phyloP scores from a whole-genome alignment of 2,797 vertebrate genomes.

The Acipenser oxyrinchus region DNA sequence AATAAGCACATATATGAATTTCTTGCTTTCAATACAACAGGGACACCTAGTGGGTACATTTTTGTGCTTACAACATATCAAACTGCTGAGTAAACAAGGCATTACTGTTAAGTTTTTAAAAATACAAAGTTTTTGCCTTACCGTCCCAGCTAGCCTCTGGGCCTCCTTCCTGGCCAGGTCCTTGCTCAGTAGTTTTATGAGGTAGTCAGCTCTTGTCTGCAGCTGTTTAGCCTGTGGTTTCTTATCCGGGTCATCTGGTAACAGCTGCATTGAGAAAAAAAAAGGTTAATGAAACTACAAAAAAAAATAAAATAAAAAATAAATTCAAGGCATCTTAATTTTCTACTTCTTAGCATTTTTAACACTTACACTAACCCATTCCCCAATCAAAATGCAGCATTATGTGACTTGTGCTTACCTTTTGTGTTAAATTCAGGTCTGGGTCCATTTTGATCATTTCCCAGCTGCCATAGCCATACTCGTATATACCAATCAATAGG shows the following conservation, averaged over 20 bases:
- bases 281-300: not conserved
- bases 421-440: conserved; percentile 93
- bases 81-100: not conserved
- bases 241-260: conserved; percentile 96
- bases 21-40: not conserved
- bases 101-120: conserved; percentile 19
- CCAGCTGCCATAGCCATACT: conserved; percentile 98
- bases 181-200: conserved; percentile 96
- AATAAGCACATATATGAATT: not conserved
- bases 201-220: conserved; percentile 97
- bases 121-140: conserved; percentile 46
- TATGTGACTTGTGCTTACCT: conserved; percentile 53
- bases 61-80: not conserved
- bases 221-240: conserved; percentile 97
- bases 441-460: conserved; percentile 99
- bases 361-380: no score
- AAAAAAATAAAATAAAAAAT: not conserved
- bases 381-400: not conserved
- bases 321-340: no score
- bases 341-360: no score
- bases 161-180: conserved; percentile 90
- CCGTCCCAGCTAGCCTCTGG: conserved; percentile 78
- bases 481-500: conserved; percentile 92
- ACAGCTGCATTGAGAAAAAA: conserved; percentile 61
- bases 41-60: no score